These are phyloP conservation scores for Eudorcas thomsonii DNA, from an alignment of 2,113 vertebrate genomes.

Conservation along the genomic window DNA sequence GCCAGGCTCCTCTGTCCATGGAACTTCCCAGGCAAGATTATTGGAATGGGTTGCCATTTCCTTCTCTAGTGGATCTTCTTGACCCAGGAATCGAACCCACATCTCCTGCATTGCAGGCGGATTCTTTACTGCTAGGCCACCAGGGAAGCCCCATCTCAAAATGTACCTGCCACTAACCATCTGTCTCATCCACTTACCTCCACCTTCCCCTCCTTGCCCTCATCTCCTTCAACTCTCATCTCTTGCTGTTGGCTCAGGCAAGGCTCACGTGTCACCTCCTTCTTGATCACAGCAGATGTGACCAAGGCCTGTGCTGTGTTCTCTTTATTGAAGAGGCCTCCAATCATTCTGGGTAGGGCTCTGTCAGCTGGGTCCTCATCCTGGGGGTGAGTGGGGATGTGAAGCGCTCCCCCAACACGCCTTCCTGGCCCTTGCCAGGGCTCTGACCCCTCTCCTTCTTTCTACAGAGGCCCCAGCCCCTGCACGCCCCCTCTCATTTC, in stretches of 20 bases:
- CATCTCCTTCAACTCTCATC: neutral
- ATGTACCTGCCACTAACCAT: neutral
- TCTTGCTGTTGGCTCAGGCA: neutral
- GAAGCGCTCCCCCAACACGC: neutral
- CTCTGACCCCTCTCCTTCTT: constrained; percentile 28
- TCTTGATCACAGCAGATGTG: neutral
- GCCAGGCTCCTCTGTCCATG: neutral
- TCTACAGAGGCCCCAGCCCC: constrained; percentile 37
- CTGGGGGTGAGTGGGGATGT: constrained; percentile 11
- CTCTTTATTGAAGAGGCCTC: neutral
- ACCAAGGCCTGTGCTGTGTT: neutral
- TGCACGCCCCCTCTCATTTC: neutral
- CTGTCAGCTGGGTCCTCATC: neutral
- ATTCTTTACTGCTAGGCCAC: neutral
- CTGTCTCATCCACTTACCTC: neutral
- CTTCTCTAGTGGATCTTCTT: neutral
- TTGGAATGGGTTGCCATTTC: neutral
- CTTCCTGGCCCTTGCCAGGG: constrained; percentile 11
- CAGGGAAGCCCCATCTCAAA: neutral
- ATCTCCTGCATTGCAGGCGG: neutral
- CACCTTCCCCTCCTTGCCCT: neutral
- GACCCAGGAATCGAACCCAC: neutral
- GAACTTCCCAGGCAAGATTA: neutral
- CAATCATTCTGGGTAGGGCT: constrained; percentile 45
- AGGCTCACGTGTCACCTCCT: neutral